Evolutionary conservation across 2,797 vertebrate species (phyloP).

Genomic region (Anomalospiza imberbis): DNA sequence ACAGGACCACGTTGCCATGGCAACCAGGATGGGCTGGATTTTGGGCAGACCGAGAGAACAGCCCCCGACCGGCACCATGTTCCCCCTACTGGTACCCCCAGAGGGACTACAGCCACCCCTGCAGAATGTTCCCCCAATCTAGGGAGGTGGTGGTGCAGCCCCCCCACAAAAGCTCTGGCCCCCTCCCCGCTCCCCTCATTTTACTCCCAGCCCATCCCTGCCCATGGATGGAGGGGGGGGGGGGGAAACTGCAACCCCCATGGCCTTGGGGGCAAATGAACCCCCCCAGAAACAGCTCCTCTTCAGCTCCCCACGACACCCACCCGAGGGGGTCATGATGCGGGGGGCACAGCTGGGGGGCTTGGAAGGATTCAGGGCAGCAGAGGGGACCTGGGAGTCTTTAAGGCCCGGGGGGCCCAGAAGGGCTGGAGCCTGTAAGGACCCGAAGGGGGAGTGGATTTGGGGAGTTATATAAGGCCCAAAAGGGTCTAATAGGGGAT

Average conservation of each 20-base stretch:
- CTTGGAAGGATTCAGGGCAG: not conserved
- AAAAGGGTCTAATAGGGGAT: not conserved
- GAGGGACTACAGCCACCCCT: not conserved
- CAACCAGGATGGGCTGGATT: not conserved
- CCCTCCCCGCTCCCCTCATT: not conserved
- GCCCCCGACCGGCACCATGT: not conserved
- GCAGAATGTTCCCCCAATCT: not conserved
- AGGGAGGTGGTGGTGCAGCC: no score
- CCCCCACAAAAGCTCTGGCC: not conserved
- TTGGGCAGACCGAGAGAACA: not conserved
- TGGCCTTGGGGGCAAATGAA: not conserved
- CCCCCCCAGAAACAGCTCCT: not conserved
- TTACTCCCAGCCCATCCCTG: not conserved
- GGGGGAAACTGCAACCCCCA: not conserved
- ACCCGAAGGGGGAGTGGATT: not conserved
- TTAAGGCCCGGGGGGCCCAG: not conserved
- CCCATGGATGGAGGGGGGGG: not conserved
- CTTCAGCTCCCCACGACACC: not conserved
- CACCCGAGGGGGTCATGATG: not conserved
- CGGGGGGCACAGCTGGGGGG: rapidly evolving
- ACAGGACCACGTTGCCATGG: not conserved
- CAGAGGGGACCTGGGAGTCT: no score
- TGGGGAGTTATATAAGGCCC: not conserved
- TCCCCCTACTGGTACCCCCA: not conserved
- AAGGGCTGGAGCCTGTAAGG: not conserved